Conservation (phyloP, 2,113 vertebrate species). For the Notechis scutatus region DNA sequence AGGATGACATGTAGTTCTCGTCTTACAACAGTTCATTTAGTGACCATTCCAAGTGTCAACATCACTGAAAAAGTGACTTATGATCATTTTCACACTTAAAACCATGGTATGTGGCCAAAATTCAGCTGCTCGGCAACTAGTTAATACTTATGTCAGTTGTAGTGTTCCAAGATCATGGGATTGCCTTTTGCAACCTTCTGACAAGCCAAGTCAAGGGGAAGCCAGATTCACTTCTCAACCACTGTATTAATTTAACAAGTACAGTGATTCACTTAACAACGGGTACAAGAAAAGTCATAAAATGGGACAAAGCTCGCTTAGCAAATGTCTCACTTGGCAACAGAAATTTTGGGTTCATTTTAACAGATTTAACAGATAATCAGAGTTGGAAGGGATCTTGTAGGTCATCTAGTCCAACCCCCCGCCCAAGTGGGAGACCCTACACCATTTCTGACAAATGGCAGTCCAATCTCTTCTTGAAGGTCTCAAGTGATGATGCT, state of each 20-base stretch:
- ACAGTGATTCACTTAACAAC: background rate
- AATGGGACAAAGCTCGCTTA: background rate
- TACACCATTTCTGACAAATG: too few relatives aligned
- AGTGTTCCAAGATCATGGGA: too few relatives aligned
- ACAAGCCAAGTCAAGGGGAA: background rate
- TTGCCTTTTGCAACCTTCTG: background rate
- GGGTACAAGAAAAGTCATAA: background rate
- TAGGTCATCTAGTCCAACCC: too few relatives aligned
- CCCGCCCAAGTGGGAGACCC: too few relatives aligned
- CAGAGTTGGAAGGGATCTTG: too few relatives aligned
- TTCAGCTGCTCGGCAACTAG: background rate
- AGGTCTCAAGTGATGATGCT: too few relatives aligned
- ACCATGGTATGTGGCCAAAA: background rate
- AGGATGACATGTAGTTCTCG: background rate
- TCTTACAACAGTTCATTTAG: background rate
- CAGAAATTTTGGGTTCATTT: too few relatives aligned
- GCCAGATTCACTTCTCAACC: background rate
- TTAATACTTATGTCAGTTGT: background rate
- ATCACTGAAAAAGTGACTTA: background rate
- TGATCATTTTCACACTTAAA: background rate
- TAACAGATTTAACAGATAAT: too few relatives aligned
- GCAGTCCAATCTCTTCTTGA: too few relatives aligned
- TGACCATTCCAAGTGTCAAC: background rate
- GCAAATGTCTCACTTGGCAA: background rate
- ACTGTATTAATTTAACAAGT: background rate